Percentiles rank a stretch among this genome's conserved stretches.
These are phyloP conservation scores for Procapra przewalskii DNA, from an alignment of 2,113 vertebrate species.

Conservation along the genomic window DNA sequence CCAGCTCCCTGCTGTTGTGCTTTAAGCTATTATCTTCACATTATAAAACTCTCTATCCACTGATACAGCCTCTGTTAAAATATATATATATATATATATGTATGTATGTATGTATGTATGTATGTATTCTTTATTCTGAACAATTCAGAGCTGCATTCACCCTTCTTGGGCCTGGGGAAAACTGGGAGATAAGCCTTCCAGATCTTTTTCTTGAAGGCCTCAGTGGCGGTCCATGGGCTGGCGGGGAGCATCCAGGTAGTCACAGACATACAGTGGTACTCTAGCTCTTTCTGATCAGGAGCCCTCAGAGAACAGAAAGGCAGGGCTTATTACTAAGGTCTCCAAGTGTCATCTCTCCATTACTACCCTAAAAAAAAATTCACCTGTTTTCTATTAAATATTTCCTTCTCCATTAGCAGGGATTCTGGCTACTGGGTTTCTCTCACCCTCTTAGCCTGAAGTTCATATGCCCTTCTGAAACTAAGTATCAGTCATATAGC, in stretches of 20 bases:
- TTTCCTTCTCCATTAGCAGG: background rate
- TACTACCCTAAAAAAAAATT: background rate
- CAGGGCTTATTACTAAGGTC: background rate
- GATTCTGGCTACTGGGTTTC: background rate
- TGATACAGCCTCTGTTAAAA: background rate
- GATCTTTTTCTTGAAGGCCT: background rate
- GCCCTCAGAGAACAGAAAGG: background rate
- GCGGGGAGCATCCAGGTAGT: background rate
- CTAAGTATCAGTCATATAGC: background rate
- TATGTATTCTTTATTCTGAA: background rate
- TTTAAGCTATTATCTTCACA: background rate
- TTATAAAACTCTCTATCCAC: background rate
- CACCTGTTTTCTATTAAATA: background rate
- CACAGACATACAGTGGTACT: background rate
- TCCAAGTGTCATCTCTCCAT: background rate
- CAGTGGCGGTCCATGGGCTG: background rate
- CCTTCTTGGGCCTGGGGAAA: background rate
- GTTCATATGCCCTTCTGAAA: background rate
- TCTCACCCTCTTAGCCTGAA: background rate
- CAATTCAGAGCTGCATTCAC: background rate
- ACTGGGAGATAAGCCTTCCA: background rate
- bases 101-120: fast-evolving
- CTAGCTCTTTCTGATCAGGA: background rate
- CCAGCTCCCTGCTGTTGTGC: background rate
- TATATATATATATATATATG: fast-evolving